These are phyloP conservation scores for Leptinotarsa defecta DNA, from an alignment of 1,140 invertebrate genomes.

Conservation along the genomic window DNA sequence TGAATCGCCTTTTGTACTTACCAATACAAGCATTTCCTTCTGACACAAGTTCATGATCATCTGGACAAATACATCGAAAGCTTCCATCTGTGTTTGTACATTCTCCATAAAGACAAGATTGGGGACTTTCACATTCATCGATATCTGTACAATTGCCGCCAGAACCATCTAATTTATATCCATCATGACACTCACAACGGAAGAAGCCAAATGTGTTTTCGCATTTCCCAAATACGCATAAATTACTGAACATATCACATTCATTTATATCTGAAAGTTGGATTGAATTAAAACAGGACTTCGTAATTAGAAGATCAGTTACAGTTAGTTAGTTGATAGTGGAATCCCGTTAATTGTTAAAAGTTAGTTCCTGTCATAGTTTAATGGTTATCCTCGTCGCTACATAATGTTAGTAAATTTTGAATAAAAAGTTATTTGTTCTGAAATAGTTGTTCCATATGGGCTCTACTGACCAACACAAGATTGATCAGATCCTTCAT, in stretches of 20 bases:
- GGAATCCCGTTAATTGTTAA: neutral
- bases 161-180: slow-evolving; percentile 78
- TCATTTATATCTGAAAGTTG: slow-evolving; percentile 69
- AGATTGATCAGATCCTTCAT: slow-evolving; percentile 61
- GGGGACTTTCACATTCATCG: slow-evolving; percentile 73
- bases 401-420: too few relatives aligned
- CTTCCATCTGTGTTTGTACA: slow-evolving; percentile 83
- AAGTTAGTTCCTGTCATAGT: neutral
- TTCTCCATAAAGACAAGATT: slow-evolving; percentile 74
- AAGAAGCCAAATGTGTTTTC: slow-evolving; percentile 90
- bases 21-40: slow-evolving; percentile 77
- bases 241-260: slow-evolving; percentile 80
- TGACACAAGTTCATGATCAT: slow-evolving; percentile 73
- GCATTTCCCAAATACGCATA: slow-evolving; percentile 85
- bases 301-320: neutral
- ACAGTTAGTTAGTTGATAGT: neutral
- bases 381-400: neutral
- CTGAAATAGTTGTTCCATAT: neutral
- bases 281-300: neutral
- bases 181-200: slow-evolving; percentile 81
- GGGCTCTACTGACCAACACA: slow-evolving; percentile 63
- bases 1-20: slow-evolving; percentile 51
- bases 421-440: too few relatives aligned
- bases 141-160: slow-evolving; percentile 72
- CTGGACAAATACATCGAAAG: slow-evolving; percentile 75